Evolutionary conservation across 2,797 vertebrate species (phyloP).

Genomic region (Epinephelus coioides): DNA sequence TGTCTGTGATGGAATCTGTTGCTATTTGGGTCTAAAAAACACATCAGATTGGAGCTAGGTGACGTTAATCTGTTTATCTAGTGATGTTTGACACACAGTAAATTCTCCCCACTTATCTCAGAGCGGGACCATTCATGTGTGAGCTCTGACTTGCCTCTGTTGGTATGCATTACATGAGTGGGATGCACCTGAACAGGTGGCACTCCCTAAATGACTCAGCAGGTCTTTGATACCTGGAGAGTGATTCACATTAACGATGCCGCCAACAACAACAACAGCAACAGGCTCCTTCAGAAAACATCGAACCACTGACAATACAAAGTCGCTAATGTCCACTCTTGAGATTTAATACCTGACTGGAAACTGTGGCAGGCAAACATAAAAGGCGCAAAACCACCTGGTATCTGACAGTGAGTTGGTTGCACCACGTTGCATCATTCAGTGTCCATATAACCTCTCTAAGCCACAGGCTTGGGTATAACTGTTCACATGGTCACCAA

Average conservation of each 20-base stretch:
- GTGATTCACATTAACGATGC: conserved; percentile 33
- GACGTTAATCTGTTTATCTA: conserved; percentile 4
- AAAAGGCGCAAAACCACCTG: conserved; percentile 47
- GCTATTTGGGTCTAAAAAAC: not conserved
- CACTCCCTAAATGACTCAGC: conserved; percentile 70
- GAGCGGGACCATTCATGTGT: not conserved
- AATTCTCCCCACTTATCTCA: conserved; percentile 18
- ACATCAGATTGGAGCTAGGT: not conserved
- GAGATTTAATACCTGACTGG: not conserved
- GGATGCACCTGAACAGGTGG: conserved; percentile 76
- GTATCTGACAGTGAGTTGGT: conserved; percentile 32
- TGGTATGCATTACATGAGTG: conserved; percentile 64
- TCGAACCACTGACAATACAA: not conserved
- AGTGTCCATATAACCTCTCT: conserved; percentile 32
- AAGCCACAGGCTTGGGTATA: conserved; percentile 33
- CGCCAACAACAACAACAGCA: not conserved
- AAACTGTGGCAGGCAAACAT: conserved; percentile 16
- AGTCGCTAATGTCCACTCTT: not conserved
- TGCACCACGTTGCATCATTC: conserved; percentile 76
- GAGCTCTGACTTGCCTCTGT: conserved; percentile 39
- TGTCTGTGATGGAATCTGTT: not conserved
- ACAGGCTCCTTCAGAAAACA: not conserved
- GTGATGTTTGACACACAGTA: not conserved
- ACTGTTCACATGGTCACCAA: conserved; percentile 58
- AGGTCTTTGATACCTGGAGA: conserved; percentile 38